Base-by-base conservation (phyloP, 2,113 vertebrate genomes). In the Odontophorus gujanensis region DNA sequence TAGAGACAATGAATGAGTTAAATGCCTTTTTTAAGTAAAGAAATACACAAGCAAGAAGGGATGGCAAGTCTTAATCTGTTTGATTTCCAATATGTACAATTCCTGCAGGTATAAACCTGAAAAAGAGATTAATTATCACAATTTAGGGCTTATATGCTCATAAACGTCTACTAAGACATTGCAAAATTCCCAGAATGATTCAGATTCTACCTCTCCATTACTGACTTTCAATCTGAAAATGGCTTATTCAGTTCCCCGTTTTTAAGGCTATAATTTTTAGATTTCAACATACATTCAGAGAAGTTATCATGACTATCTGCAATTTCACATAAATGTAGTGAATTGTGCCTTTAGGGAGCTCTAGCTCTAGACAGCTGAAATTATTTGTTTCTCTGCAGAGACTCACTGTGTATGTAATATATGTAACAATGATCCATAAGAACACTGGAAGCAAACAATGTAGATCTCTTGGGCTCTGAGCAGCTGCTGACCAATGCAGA, bases 91-190 rank as follows among this genome's bases (percentile, higher is more conserved):
- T 92, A 71, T 40, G 16, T 87, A 90, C 59, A 83, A 78, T 81
- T 94, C 82, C 82, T 81, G 18, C 45, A 96, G 85, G 72, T 76
- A 69, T 82, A 91, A 92, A 77, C 67, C 55, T 92, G 80, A 71
- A 85, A 85, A 85, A 88, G 50, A 95, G 63, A 91, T 88, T 92
- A 94, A 89, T 61, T 85, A 87, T 92, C 63, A 83, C 19, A 67
- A 19, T 85, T 93, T 59, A 80, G 55, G 32, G 59, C 11, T 93
- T 90, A 50, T 80, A 38, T 90, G 74, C 72, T 86, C 51, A 57
- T 85, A 81, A 93, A 85, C 53, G 87, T n/a, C 43, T 85, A 53
- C 48, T 77, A 77, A 74, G 47, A 61, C 58, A 81, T 71, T 45
- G 43, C 72, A 71, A 40, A 80, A 77, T 63, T 77, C 76, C 59